Conservation (phyloP, 2,113 vertebrate species). For the Cyprinodon tularosa region DNA sequence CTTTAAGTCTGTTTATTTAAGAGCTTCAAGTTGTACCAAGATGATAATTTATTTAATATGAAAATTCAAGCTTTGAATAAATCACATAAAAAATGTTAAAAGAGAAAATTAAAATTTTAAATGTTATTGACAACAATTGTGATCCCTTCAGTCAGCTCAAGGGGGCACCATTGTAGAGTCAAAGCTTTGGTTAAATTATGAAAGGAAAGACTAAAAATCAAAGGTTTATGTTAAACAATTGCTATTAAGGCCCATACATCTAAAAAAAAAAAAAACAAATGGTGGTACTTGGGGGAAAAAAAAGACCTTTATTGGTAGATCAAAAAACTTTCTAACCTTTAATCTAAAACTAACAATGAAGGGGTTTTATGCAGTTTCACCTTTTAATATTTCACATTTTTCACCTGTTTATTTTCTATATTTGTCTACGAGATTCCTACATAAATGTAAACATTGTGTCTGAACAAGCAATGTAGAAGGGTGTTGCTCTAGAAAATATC, state of each 20-base stretch:
- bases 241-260: not conserved
- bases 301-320: not conserved
- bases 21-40: not conserved
- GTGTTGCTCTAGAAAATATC: not conserved
- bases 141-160: constrained; percentile 46
- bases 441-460: not conserved
- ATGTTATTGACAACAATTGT: constrained; percentile 1
- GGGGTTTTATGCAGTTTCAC: not conserved
- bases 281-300: not conserved
- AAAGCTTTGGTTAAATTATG: not conserved
- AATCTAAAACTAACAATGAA: not conserved
- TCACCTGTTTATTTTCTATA: not conserved
- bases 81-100: not conserved
- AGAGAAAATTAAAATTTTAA: not conserved
- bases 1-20: not conserved
- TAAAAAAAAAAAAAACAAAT: not conserved
- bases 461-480: not conserved
- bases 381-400: not conserved
- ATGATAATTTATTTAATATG: not conserved
- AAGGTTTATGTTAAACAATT: not conserved
- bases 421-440: not conserved
- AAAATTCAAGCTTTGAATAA: not conserved
- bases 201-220: not conserved
- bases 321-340: not conserved
- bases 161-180: constrained; percentile 64